A percentile compares a stretch with the other conserved stretches of the same genome.
Conservation (phyloP, 1,140 invertebrate species). For the Trichomalopsis sarcophagae region DNA sequence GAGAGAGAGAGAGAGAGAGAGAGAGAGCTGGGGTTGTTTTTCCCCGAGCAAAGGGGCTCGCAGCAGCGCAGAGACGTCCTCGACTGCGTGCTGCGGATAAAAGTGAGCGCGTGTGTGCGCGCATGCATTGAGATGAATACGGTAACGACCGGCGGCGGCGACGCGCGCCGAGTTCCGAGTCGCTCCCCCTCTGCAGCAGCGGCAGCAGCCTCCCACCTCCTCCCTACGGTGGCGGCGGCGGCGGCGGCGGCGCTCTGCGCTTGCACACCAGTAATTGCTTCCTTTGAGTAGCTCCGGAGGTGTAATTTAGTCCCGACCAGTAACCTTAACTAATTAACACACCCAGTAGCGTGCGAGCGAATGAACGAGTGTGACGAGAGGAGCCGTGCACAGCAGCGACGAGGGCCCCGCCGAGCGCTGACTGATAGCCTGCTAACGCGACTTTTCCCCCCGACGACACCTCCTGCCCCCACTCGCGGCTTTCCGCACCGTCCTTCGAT, state of each 20-base stretch:
- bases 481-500: no score
- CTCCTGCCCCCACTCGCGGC: no score
- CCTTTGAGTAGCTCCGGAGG: constrained; percentile 75
- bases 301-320: constrained; percentile 75
- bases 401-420: constrained; percentile 58
- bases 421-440: constrained; percentile 10
- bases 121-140: constrained; percentile 64
- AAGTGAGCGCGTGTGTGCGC: constrained; percentile 54
- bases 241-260: constrained; percentile 42
- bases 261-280: constrained; percentile 75
- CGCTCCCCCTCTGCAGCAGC: constrained; percentile 60
- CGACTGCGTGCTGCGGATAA: constrained; percentile 39
- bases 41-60: background rate
- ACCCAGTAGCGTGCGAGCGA: constrained; percentile 67
- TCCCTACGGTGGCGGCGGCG: no score
- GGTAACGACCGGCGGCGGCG: constrained; percentile 55
- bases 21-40: no score
- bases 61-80: background rate
- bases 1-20: no score
- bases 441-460: background rate
- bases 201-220: background rate
- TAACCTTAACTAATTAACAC: constrained; percentile 76
- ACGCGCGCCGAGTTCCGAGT: constrained; percentile 56
- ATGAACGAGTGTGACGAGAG: constrained; percentile 61
- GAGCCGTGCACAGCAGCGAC: constrained; percentile 37